A percentile compares a stretch with the other conserved stretches of the same genome.
Evolutionary conservation across 2,797 vertebrate species (phyloP).

Genomic region (Coccyzus lansbergi): DNA sequence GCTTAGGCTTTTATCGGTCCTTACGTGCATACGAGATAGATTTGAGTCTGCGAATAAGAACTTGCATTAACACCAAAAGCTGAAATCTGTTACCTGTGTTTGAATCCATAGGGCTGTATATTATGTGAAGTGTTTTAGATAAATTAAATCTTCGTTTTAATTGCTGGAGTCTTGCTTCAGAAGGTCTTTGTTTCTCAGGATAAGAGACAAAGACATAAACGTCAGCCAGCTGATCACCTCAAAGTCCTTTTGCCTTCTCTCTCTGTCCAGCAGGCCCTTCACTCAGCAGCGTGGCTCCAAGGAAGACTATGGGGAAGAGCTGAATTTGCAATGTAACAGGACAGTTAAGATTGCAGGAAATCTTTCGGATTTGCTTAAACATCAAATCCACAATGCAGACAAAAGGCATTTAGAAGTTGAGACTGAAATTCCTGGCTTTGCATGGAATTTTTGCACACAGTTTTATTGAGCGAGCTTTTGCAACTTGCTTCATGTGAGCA

Average conservation of each 20-base stretch:
- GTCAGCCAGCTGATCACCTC: not conserved
- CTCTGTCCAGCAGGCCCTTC: not conserved
- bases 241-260: not conserved
- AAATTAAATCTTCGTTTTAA: not conserved
- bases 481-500: not conserved
- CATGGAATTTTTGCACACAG: not conserved
- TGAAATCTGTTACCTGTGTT: rapidly evolving
- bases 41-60: not conserved
- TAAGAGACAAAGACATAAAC: not conserved
- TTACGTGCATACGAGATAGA: rapidly evolving
- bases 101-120: not conserved
- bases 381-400: not conserved
- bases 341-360: not conserved
- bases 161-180: not conserved
- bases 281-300: not conserved
- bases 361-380: not conserved
- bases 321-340: not conserved
- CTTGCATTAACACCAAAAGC: not conserved
- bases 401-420: not conserved
- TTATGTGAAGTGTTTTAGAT: not conserved
- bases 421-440: not conserved
- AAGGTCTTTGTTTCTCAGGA: not conserved
- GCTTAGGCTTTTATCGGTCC: not conserved
- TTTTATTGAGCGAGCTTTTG: not conserved
- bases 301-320: not conserved